These are phyloP conservation scores for Eupithecia exiguata DNA, from an alignment of 2,888 invertebrate species.

Conservation along the genomic window DNA sequence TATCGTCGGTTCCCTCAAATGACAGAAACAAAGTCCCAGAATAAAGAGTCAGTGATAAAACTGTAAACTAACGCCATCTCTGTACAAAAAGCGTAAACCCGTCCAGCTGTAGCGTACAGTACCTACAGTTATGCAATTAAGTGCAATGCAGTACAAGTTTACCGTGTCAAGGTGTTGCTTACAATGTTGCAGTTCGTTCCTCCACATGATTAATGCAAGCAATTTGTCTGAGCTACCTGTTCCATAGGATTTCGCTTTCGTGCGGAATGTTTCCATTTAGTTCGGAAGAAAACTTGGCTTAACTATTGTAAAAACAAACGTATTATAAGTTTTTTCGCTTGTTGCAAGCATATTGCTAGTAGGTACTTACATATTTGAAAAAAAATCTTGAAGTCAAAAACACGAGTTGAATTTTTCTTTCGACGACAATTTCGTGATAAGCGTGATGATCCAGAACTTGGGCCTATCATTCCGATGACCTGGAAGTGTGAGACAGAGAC, in stretches of 20 bases:
- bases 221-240: conserved; percentile 5
- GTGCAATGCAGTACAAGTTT: conserved; percentile 48
- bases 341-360: no score
- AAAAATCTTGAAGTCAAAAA: no score
- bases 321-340: neutral
- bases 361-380: no score
- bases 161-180: conserved; percentile 55
- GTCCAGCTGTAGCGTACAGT: conserved; percentile 32
- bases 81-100: conserved; percentile 14
- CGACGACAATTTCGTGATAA: no score
- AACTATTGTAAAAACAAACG: neutral
- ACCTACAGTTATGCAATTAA: conserved; percentile 47
- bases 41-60: neutral
- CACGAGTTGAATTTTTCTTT: no score
- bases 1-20: neutral
- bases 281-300: neutral
- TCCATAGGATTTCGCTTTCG: conserved; percentile 1
- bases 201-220: conserved; percentile 26
- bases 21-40: neutral
- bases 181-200: conserved; percentile 53
- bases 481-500: no score
- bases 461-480: no score
- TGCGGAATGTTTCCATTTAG: neutral
- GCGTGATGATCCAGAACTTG: no score
- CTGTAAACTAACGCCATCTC: conserved; percentile 8